These are phyloP conservation scores for Pteronotus mesoamericanus DNA, from an alignment of 2,797 vertebrate species.

Conservation along the genomic window DNA sequence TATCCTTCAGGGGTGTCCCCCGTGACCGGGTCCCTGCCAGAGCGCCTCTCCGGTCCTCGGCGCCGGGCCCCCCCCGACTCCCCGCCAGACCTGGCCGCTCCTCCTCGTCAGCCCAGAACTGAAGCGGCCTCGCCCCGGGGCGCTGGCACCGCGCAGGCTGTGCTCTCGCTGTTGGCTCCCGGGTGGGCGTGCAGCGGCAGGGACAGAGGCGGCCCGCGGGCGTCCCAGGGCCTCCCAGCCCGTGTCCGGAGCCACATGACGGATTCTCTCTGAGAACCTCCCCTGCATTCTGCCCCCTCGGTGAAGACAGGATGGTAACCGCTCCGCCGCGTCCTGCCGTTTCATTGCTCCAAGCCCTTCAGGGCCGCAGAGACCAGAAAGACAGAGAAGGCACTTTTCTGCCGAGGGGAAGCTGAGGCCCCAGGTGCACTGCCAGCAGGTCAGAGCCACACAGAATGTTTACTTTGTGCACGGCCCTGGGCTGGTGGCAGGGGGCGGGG, in stretches of 20 bases:
- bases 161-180: too few relatives aligned
- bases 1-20: background rate
- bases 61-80: background rate
- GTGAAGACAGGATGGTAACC: too few relatives aligned
- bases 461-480: rapidly evolving
- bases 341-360: background rate
- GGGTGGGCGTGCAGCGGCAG: rapidly evolving
- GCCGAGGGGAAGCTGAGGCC: background rate
- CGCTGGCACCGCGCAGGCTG: too few relatives aligned
- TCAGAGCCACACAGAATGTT: background rate
- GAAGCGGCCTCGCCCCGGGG: too few relatives aligned
- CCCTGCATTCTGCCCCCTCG: background rate
- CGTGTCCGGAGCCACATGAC: background rate
- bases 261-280: background rate
- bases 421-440: rapidly evolving
- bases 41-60: rapidly evolving
- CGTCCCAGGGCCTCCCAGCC: background rate
- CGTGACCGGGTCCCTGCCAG: rapidly evolving
- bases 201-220: background rate
- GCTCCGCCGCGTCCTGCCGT: background rate
- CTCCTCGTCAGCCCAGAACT: too few relatives aligned
- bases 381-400: background rate
- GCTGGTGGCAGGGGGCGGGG: too few relatives aligned
- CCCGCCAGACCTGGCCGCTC: too few relatives aligned
- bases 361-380: background rate